phyloP scores from a whole-genome alignment of 1,140 invertebrate genomes.

The Kradibia gibbosae region DNA sequence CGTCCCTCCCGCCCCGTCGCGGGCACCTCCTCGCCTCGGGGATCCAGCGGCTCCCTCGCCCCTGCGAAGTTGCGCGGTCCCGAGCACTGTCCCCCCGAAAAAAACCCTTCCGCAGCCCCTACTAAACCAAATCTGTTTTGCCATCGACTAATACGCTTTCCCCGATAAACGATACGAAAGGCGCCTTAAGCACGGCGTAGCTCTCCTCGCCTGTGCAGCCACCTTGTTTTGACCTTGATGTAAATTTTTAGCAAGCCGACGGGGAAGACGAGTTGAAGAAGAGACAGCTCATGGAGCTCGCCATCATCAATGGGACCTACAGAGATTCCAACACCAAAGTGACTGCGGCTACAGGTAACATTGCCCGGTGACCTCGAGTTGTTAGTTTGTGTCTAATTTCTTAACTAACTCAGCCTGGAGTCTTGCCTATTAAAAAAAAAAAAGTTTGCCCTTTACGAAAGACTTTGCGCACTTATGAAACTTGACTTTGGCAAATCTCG shows the following conservation, averaged over 20 bases:
- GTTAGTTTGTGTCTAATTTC: slow-evolving; percentile 44
- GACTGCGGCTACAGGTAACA: slow-evolving; percentile 79
- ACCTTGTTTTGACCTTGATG: slow-evolving; percentile 64
- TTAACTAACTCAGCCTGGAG: slow-evolving; percentile 12
- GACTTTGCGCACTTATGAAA: too few species aligned
- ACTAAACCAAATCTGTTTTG: neutral
- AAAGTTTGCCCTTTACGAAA: too few species aligned
- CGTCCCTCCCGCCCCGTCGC: neutral
- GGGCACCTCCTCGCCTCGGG: neutral
- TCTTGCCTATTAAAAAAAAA: too few species aligned
- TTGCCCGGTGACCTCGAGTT: neutral
- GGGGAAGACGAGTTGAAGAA: slow-evolving; percentile 99
- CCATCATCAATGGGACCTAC: slow-evolving; percentile 99
- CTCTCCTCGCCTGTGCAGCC: neutral
- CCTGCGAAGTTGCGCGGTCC: neutral
- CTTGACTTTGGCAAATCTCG: too few species aligned
- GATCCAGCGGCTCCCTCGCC: neutral
- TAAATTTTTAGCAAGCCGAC: slow-evolving; percentile 89
- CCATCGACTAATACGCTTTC: neutral
- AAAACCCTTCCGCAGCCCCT: neutral
- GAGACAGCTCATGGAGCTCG: slow-evolving; percentile 99
- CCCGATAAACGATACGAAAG: neutral
- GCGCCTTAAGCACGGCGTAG: neutral
- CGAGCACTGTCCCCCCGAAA: too few species aligned
- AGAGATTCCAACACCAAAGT: slow-evolving; percentile 93